Base-by-base conservation (phyloP, 2,888 invertebrate species). In the Lamproptera curius region DNA sequence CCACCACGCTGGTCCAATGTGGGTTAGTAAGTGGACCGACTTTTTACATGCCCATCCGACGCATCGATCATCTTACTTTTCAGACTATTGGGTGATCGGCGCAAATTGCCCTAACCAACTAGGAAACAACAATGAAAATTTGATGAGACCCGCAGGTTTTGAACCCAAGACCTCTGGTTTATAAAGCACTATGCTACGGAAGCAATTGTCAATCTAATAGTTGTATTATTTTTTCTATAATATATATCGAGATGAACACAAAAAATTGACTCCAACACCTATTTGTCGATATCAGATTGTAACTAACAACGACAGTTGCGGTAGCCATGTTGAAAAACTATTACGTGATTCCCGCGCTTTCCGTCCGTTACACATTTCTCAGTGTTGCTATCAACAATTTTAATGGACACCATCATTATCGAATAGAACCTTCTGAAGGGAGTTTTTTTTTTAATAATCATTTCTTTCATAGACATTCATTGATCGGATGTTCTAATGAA, bases 401-500 rank as follows among this genome's bases (percentile, higher is more conserved):
- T 35, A 49, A 49, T 48, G 16, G 43, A 40, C 35, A 39, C 34
- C 15, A 16, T 49, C 43, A 28, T 43, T 44, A 49, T 43, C 40
- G 15, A 42, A 42, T 17, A 41, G 28, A 28, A 33, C 26, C n/a
- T 42, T 16, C 26, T 8, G 17, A 34, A 26, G 39, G 23, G 15
- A n/a, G 23, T 3, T 16, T 38, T 39, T 40, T 26, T 43, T 43
- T 11, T 39, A 13, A 38, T 44, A 26, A 26, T 26, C 34, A 9
- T 15, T 40, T 39, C 43, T 39, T 35, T 49, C 43, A 17, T 40
- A 35, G 15, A 34, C 31, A 40, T 40, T 37, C 49, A 49, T 49
- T 49, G 43, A 49, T 49, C 34, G 43, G 49, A 49, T 37, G 43
- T 28, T 6, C 35, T 44, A 40, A 44, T 44, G 49, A 49, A 40